Base-by-base conservation (phyloP, 2,888 invertebrate genomes). In the Tipula unca region DNA sequence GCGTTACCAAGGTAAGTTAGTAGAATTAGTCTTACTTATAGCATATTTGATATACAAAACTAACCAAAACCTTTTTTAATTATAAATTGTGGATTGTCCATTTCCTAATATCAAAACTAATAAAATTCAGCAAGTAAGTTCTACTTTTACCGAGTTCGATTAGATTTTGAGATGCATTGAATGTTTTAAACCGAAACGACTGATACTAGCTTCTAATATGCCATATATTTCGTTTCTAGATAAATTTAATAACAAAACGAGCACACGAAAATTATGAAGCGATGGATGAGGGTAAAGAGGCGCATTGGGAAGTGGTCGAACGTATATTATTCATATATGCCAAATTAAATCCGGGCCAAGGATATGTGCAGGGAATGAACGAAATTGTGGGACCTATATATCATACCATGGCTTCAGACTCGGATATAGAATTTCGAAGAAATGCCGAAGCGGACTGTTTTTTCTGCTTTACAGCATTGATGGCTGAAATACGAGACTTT, bases 351-450 rank as follows among this genome's bases (percentile, higher is more conserved):
- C 98, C 99, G 0, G 99, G 99, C 0, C 98, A 99, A 89, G 95
- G 98, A 13, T 97, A 97, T 89, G 97, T 97, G 0, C 97, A 99
- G 92, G 99, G 99, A 85, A 99, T 99, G 99, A 99, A 99, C 92
- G 99, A 99, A 91, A 98, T 99, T 88, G 95, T 99, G 83, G 99
- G 99, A 0, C 99, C 99, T 6, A 97, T 99, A 89, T 99, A 99
- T 91, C 98, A 98, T 91, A 96, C 97, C 0, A 97, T 99, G 91
- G 99, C 99, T 6, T 96, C 95, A 29, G 98, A 99, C 91, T 94
- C 96, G 0, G 94, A 97, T 90, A 90, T 92, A 35, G 93, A 94
- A 85, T 96, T 94, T 92, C 93, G 96, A 92, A 94, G 97, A 48
- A 84, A 96, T 90, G 99, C 99, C 0, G 99, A 99, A 90, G 97